These are phyloP conservation scores for Lasioglossum vierecki DNA, from an alignment of 2,888 invertebrate species.

Conservation along the genomic window DNA sequence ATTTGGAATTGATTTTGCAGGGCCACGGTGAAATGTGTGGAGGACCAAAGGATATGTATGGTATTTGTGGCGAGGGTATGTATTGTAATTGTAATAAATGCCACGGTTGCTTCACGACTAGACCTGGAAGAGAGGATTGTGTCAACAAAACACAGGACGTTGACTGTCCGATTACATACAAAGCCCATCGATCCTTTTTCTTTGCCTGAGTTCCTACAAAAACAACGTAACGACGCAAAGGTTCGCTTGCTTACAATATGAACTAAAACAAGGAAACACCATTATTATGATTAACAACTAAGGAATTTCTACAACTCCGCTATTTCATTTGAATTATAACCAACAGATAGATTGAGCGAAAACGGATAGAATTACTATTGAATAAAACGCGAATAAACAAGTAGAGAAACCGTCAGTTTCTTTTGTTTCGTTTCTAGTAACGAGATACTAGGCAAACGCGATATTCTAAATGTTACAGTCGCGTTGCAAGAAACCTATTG, in stretches of 20 bases:
- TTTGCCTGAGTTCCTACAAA: not conserved
- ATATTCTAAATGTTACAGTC: not conserved
- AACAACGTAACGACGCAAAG: not conserved
- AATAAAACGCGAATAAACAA: not conserved
- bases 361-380: not conserved
- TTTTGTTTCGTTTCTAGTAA: not conserved
- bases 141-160: no score
- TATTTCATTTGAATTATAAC: not conserved
- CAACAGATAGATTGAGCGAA: not conserved
- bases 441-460: not conserved
- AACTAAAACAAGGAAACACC: not conserved
- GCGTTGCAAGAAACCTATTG: no score
- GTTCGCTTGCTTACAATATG: not conserved
- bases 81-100: slow-evolving; percentile 82
- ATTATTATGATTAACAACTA: not conserved
- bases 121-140: no score
- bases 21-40: slow-evolving; percentile 84
- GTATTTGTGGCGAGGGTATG: slow-evolving; percentile 82
- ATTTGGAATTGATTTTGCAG: slow-evolving; percentile 67
- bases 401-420: not conserved
- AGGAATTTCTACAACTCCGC: not conserved
- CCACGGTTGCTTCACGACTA: slow-evolving; percentile 81
- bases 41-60: slow-evolving; percentile 79
- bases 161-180: not conserved
- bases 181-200: not conserved